These are phyloP conservation scores for Babylonia areolata DNA, from an alignment of 1,140 invertebrate genomes.

Conservation along the genomic window DNA sequence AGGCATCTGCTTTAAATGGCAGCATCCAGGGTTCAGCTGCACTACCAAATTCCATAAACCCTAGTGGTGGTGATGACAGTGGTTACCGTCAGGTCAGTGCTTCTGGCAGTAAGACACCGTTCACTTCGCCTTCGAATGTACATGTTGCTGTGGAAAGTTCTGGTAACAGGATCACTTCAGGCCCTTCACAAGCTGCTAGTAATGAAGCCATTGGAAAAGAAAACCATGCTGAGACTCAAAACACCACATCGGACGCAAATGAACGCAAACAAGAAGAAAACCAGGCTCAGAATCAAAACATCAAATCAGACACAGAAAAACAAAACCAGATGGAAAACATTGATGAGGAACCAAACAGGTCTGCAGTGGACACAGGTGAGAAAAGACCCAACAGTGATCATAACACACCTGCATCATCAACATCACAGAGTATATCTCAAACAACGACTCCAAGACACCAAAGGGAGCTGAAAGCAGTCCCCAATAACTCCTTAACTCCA, in stretches of 20 bases:
- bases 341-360: not conserved
- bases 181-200: not conserved
- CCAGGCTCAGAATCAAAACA: not conserved
- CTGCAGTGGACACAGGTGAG: not conserved
- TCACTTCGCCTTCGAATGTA: not conserved
- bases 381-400: not conserved
- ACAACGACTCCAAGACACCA: conserved; percentile 4
- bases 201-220: not conserved
- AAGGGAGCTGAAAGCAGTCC: not conserved
- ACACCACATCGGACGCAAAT: not conserved
- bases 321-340: not conserved
- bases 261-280: not conserved
- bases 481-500: not conserved
- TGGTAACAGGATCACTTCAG: not conserved
- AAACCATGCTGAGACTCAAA: not conserved
- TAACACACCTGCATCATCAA: not conserved
- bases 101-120: not conserved
- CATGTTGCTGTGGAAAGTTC: not conserved
- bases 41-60: not conserved
- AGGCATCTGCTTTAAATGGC: not conserved
- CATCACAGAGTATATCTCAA: not conserved
- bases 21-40: not conserved
- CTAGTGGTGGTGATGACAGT: not conserved
- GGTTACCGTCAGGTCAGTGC: conserved; percentile 13
- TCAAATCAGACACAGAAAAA: not conserved